Percentiles rank a stretch among this genome's conserved stretches.
These are phyloP conservation scores for Heliconius melpomene DNA, from an alignment of 1,140 invertebrate genomes.

Conservation along the genomic window DNA sequence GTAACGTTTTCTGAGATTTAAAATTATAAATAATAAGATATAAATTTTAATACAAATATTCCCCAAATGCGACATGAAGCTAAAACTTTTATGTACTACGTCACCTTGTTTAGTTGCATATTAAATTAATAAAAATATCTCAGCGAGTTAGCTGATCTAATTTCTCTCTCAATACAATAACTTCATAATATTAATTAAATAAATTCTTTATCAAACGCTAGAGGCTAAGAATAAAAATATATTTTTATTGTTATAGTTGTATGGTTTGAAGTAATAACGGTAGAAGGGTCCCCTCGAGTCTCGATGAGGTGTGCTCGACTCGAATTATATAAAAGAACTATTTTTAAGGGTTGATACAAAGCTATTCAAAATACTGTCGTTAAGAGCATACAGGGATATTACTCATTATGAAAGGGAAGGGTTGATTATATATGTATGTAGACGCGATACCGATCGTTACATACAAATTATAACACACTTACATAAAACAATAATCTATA, in stretches of 20 bases:
- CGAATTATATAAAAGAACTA: conserved; percentile 13
- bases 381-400: not conserved
- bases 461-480: not conserved
- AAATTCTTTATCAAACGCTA: not conserved
- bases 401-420: not conserved
- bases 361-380: conserved; percentile 12
- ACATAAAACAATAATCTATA: not conserved
- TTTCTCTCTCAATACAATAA: not conserved
- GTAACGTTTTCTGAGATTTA: no score
- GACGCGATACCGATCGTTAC: not conserved
- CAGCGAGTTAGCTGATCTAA: not conserved
- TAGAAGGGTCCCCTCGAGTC: not conserved
- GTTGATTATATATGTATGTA: not conserved
- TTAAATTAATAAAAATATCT: not conserved
- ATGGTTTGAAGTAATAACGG: not conserved
- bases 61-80: not conserved
- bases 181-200: not conserved
- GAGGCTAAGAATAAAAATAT: not conserved
- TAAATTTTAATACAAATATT: no score
- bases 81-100: no score
- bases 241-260: not conserved
- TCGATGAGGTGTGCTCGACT: conserved; percentile 13
- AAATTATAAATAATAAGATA: no score
- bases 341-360: conserved; percentile 9
- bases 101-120: not conserved